Conservation (phyloP, 2,113 vertebrate species). For the Nycticebus coucang region DNA sequence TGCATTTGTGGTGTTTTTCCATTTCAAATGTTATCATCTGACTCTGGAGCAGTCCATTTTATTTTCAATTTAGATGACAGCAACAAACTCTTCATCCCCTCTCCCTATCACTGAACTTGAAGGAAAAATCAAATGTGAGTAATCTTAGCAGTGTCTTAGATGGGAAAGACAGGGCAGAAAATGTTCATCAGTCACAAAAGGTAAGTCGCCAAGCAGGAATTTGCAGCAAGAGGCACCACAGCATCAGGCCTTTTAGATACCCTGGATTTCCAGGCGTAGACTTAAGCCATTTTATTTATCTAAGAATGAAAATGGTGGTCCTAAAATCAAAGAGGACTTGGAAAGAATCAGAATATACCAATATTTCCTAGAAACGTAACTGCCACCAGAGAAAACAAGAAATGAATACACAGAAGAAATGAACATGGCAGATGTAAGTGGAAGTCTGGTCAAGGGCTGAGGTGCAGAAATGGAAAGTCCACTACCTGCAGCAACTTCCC, state of each 20-base stretch:
- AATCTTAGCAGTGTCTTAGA: neutral
- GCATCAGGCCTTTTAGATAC: neutral
- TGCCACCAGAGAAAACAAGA: neutral
- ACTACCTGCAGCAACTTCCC: neutral
- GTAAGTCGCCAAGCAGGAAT: neutral
- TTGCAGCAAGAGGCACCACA: neutral
- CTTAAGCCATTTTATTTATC: neutral
- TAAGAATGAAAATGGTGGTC: neutral
- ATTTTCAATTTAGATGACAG: neutral
- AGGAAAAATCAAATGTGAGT: neutral
- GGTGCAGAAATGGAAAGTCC: neutral
- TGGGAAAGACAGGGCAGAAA: neutral
- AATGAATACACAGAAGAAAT: neutral
- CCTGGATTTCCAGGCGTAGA: neutral
- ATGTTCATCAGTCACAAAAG: neutral
- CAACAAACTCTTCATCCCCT: neutral
- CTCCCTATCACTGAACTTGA: neutral
- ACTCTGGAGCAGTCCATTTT: neutral
- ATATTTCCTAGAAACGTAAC: conserved; percentile 12
- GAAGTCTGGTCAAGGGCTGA: neutral
- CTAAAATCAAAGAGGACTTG: neutral
- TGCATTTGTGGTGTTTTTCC: conserved; percentile 10
- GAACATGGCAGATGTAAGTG: neutral
- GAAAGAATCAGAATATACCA: neutral
- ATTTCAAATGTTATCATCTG: conserved; percentile 53